Evolutionary conservation across 2,797 vertebrate species (phyloP), one percentile per base, ranked within the genome.

Genomic region (Toxotes lorentzi): DNA sequence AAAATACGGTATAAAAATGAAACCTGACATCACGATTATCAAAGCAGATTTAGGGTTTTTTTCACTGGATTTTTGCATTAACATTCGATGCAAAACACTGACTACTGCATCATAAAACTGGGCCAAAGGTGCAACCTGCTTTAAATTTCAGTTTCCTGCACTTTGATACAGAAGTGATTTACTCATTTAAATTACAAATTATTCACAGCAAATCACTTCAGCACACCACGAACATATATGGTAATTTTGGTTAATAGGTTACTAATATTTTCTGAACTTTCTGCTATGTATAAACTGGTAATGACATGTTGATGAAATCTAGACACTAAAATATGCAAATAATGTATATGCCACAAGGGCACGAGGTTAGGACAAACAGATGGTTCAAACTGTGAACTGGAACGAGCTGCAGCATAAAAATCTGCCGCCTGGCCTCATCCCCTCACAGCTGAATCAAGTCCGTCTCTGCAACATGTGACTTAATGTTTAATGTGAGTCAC

Each of bases 371-470:
- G 76, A 58, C 83, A 68, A 77, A 78, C 89, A 89, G 86, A 90
- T 89, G 91, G 83, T 81, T 83, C 78, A 53, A 85, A 80, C 81
- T 67, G 47, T 80, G 90, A 89, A 84, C 70, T 73, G 79, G 72
- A 87, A 82, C 43, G 34, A 81, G 70, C 69, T 66, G 68, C 58
- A 41, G 77, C 68, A 50, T 72, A 16, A 72, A 81, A 82, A 82
- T 80, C 51, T 72, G 60, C 51, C 21, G 9, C 68, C 66, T 7
- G 9, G 35, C 34, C 53, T 82, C 80, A 61, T 86, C 67, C 43
- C 7, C 47, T 69, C 23, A 3, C 61, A 83, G 51, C 66, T 70
- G 68, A 77, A 85, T 74, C 74, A 67, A 54, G 35, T 66, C 16
- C 1, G 77, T 79, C 58, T 74, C 17, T 81, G 75, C 65, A 48